These are phyloP conservation scores for Eupsittula cactorum DNA, from an alignment of 2,113 vertebrate genomes.

Conservation along the genomic window DNA sequence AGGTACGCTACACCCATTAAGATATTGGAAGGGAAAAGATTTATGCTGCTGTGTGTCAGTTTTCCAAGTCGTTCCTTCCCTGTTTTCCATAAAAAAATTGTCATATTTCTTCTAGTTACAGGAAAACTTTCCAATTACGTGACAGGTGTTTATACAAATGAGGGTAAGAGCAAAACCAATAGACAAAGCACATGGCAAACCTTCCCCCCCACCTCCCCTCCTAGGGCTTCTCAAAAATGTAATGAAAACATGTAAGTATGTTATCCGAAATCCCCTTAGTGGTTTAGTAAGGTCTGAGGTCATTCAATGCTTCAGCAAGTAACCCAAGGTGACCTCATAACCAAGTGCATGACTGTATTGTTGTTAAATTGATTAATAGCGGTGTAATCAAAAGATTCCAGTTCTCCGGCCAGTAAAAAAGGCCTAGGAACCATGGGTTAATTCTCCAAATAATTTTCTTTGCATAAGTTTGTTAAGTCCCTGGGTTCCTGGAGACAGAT, in stretches of 20 bases:
- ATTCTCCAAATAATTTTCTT: background rate
- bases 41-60: background rate
- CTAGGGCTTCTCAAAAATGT: background rate
- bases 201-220: background rate
- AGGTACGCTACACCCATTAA: background rate
- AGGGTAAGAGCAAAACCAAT: background rate
- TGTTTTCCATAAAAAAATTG: background rate
- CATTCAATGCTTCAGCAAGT: conserved; percentile 24
- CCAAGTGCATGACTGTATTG: background rate
- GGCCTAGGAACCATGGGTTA: background rate
- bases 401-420: background rate
- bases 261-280: background rate
- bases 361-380: conserved; percentile 35
- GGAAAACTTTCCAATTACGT: background rate
- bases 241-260: background rate
- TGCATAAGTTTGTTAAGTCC: background rate
- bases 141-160: background rate
- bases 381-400: background rate
- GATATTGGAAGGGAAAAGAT: background rate
- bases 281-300: conserved; percentile 9
- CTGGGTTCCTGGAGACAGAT: background rate
- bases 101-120: rapidly evolving
- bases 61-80: background rate
- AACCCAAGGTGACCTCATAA: conserved; percentile 56
- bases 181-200: background rate